Conservation (phyloP, 2,888 invertebrate species). For the Tinea trinotella region DNA sequence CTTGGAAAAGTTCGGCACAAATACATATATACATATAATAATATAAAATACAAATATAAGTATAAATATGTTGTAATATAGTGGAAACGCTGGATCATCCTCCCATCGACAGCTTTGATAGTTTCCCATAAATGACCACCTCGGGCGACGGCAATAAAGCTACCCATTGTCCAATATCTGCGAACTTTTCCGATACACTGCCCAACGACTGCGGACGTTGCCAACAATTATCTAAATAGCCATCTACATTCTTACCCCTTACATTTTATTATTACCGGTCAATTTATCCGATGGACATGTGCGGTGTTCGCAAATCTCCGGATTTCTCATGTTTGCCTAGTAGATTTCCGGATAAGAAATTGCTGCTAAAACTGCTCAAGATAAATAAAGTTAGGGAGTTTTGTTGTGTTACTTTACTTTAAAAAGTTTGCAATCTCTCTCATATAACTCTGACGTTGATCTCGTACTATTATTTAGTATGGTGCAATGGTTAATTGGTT, state of each 20-base stretch:
- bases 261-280: conserved; percentile 73
- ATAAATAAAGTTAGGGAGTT: conserved; percentile 51
- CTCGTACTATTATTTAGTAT: too few species aligned
- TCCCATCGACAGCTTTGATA: conserved; percentile 13
- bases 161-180: conserved; percentile 39
- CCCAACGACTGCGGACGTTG: conserved; percentile 44
- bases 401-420: conserved; percentile 1
- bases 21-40: too few species aligned
- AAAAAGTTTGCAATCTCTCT: conserved; percentile 12
- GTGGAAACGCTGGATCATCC: neutral
- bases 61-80: too few species aligned
- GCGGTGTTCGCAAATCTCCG: conserved; percentile 58
- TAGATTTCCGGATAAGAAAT: conserved; percentile 55
- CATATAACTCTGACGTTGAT: too few species aligned
- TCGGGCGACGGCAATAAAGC: conserved; percentile 57
- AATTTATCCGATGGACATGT: conserved; percentile 56
- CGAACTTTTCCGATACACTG: conserved; percentile 67
- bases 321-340: conserved; percentile 58
- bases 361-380: conserved; percentile 38
- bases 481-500: too few species aligned
- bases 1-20: too few species aligned
- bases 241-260: conserved; percentile 73
- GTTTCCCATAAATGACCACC: conserved; percentile 38
- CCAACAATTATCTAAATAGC: conserved; percentile 74
- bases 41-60: too few species aligned